Base-by-base conservation (phyloP, 2,113 vertebrate species). In the Herpetotheres cachinnans region DNA sequence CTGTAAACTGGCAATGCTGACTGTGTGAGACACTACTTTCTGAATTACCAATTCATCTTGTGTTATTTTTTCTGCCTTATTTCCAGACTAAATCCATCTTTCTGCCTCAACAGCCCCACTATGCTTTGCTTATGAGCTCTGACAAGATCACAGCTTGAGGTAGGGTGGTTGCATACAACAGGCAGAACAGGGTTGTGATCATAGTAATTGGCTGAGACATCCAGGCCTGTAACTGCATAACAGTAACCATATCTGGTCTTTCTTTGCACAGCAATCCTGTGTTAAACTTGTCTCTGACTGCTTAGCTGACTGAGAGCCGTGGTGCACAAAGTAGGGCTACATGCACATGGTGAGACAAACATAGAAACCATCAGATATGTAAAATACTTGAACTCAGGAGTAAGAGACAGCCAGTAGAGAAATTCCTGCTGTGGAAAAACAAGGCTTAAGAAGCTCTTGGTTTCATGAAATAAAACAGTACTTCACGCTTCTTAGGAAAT, bases 71-170 rank as follows among this genome's bases (percentile, higher is more conserved):
- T 61, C 83, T 73, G 46, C 36, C 65, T 82, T 87, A 89, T 92
- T 97, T 97, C 65, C 34, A 84, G 52, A 79, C 27, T 26, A 46
- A 95, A 85, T 91, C 62, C 54, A 40, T 93, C 83, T 79, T 71
- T 8, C 65, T 76, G 42, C 84, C 32, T 92, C 54, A 82, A 72
- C 58, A 94, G 59, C 69, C n/a, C 21, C 2, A 0, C 54, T 93
- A 50, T 58, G 18, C 46, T 67, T 91, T 91, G 36, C 73, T 87
- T 82, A 87, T 72, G 58, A 91, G 58, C 81, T 79, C 83, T 91
- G 87, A 92, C 67, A 94, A 90, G 81, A 89, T 93, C 86, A 70
- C 91, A 95, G 91, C 38, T 80, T 87, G 94, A 93, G 49, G 66
- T 34, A 42, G 42, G 49, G 21, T 66, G 36, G 80, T 65, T 89